phyloP scores from a whole-genome alignment of 1,140 invertebrate species.

The Ips typographus region DNA sequence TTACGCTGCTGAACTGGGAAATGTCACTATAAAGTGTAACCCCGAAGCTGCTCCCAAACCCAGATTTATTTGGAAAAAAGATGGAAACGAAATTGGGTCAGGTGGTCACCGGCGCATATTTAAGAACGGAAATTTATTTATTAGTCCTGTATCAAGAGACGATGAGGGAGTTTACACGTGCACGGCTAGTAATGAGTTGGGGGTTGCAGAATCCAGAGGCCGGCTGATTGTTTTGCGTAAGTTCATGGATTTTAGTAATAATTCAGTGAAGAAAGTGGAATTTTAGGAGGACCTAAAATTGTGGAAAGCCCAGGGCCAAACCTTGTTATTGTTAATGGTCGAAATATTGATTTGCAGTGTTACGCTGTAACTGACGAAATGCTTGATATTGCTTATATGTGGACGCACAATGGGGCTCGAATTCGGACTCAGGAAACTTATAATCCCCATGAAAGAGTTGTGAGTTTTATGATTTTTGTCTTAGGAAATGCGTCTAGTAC shows the following conservation, averaged over 20 bases:
- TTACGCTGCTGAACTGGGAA: constrained; percentile 87
- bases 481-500: background rate
- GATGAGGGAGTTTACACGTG: constrained; percentile 91
- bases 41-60: constrained; percentile 93
- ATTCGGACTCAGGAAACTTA: constrained; percentile 68
- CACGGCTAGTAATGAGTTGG: constrained; percentile 80
- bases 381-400: constrained; percentile 86
- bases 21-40: constrained; percentile 88
- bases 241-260: constrained; percentile 41
- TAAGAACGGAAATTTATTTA: constrained; percentile 82
- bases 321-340: constrained; percentile 68
- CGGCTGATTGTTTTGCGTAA: constrained; percentile 82
- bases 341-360: constrained; percentile 75
- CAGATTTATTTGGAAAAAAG: constrained; percentile 88
- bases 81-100: constrained; percentile 75
- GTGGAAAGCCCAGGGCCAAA: constrained; percentile 65
- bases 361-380: constrained; percentile 77
- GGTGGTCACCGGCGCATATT: constrained; percentile 78
- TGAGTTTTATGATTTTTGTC: constrained; percentile 43
- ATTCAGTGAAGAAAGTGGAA: background rate
- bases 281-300: constrained; percentile 68
- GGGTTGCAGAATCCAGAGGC: constrained; percentile 77
- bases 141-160: constrained; percentile 80
- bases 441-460: constrained; percentile 55
- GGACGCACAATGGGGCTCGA: constrained; percentile 84